Evolutionary conservation across 2,113 vertebrate genomes (phyloP).

Genomic region (Eudyptes chrysolophus): DNA sequence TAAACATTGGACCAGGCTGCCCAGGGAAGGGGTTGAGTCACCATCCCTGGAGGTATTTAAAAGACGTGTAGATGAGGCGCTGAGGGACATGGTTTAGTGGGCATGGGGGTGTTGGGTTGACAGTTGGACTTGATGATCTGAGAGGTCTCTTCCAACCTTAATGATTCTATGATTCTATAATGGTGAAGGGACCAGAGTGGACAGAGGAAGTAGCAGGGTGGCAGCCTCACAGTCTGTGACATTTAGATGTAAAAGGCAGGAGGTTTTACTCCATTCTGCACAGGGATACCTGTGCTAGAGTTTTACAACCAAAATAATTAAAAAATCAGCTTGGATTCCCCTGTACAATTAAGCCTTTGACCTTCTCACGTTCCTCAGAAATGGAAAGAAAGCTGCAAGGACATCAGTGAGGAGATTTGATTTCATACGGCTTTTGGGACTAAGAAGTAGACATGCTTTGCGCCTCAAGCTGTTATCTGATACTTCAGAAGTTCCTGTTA

Average conservation of each 20-base stretch:
- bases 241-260: background rate
- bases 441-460: background rate
- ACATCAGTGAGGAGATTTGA: background rate
- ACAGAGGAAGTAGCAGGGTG: background rate
- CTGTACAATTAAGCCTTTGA: background rate
- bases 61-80: too few species aligned
- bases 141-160: too few species aligned
- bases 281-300: background rate
- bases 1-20: too few species aligned
- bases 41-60: too few species aligned
- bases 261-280: background rate
- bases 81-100: too few species aligned
- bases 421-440: background rate
- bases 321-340: background rate
- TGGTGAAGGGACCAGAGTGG: background rate
- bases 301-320: background rate
- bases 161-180: too few species aligned
- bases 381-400: background rate
- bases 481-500: background rate
- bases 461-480: background rate
- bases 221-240: background rate
- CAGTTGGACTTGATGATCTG: too few species aligned
- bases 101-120: too few species aligned
- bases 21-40: too few species aligned
- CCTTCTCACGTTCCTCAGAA: background rate